These are phyloP conservation scores for Ladona fulva DNA, from an alignment of 1,140 invertebrate genomes.

Conservation along the genomic window DNA sequence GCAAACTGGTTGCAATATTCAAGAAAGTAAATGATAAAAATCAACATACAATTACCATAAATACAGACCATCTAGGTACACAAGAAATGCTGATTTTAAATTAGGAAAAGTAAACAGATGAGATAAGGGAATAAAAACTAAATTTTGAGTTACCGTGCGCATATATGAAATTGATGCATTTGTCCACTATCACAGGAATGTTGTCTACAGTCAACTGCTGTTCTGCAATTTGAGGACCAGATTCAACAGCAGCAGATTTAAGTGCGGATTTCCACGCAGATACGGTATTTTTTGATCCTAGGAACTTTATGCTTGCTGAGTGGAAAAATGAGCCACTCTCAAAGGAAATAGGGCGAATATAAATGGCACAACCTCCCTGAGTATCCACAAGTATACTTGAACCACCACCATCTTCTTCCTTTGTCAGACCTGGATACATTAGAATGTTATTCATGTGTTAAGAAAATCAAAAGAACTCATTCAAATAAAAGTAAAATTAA, in stretches of 20 bases:
- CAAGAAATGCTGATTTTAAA: no score
- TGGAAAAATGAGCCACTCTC: neutral
- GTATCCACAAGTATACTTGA: neutral
- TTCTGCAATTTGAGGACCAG: slow-evolving; percentile 63
- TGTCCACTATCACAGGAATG: slow-evolving; percentile 80
- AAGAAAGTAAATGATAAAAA: no score
- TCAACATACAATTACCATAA: no score
- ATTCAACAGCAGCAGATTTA: slow-evolving; percentile 60
- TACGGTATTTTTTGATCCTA: neutral
- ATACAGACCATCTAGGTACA: no score
- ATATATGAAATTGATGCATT: slow-evolving; percentile 82
- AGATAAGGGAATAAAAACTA: no score
- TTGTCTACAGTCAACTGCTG: slow-evolving; percentile 79
- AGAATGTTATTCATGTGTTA: no score
- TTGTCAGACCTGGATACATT: neutral
- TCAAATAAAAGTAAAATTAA: no score
- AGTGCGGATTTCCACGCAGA: slow-evolving; percentile 59
- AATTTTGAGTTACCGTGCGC: slow-evolving; percentile 54
- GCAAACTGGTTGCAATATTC: no score
- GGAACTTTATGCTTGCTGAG: neutral
- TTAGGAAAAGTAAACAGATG: no score
- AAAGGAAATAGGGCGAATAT: neutral
- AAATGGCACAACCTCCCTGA: neutral
- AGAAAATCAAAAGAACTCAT: no score
- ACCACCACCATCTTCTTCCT: neutral